These are phyloP conservation scores for Arenaria interpres DNA, from an alignment of 2,113 vertebrate genomes.

Conservation along the genomic window DNA sequence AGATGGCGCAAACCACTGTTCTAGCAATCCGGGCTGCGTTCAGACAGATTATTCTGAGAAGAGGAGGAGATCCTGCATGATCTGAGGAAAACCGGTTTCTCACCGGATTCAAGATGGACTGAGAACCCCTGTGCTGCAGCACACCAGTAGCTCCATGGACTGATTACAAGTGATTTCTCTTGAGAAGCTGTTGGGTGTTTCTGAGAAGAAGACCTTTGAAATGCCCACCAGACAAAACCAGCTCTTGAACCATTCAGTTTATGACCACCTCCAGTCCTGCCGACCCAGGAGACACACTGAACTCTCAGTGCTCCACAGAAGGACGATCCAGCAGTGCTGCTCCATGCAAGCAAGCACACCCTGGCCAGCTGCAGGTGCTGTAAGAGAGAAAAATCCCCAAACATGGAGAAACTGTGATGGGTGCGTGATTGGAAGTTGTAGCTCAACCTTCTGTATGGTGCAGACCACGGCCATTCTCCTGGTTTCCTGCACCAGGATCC, in stretches of 20 bases:
- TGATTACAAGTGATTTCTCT: not conserved
- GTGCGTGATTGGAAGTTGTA: not conserved
- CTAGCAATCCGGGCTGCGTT: too few relatives aligned
- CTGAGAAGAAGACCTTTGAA: not conserved
- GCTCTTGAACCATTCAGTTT: not conserved
- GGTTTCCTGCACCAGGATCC: not conserved
- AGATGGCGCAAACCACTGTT: not conserved
- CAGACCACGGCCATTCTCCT: not conserved
- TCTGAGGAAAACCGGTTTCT: not conserved
- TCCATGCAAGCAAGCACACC: not conserved
- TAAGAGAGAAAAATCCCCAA: not conserved
- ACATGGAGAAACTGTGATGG: not conserved
- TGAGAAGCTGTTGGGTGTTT: not conserved
- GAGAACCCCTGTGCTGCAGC: not conserved
- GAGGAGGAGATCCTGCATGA: not conserved
- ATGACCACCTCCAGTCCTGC: not conserved
- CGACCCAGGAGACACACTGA: not conserved
- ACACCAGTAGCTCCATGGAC: not conserved
- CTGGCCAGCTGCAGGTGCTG: not conserved
- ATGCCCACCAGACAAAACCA: not conserved
- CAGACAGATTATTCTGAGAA: not conserved
- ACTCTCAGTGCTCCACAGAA: not conserved
- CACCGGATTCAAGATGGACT: not conserved
- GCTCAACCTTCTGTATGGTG: too few relatives aligned
- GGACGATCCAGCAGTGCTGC: not conserved